A percentile compares a stretch with the other conserved stretches of the same genome.
Evolutionary conservation across 2,797 vertebrate species (phyloP).

Genomic region (Labroides dimidiatus): DNA sequence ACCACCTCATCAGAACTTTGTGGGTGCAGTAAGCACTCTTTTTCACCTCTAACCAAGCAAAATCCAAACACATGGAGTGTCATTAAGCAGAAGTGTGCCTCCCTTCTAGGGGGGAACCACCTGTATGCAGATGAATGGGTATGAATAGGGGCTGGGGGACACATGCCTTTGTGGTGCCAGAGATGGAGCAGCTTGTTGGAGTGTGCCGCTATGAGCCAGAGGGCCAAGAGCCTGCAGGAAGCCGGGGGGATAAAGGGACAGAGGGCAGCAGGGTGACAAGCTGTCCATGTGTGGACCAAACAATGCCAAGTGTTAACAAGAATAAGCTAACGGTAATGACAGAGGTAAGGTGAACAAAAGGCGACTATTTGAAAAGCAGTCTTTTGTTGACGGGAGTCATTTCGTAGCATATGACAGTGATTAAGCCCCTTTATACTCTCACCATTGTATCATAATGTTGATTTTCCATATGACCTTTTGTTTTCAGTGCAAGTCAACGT

Average conservation of each 20-base stretch:
- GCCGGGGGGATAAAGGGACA: slow-evolving; percentile 67
- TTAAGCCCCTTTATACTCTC: slow-evolving; percentile 37
- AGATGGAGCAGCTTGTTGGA: slow-evolving; percentile 81
- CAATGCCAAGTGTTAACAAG: slow-evolving; percentile 79
- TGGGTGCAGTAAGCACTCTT: neutral
- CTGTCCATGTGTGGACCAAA: slow-evolving; percentile 73
- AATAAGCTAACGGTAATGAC: slow-evolving; percentile 64
- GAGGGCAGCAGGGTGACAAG: slow-evolving; percentile 75
- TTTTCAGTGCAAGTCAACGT: neutral
- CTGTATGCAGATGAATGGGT: slow-evolving; percentile 82
- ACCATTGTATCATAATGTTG: slow-evolving; percentile 48
- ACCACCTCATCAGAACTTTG: neutral
- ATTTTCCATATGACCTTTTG: slow-evolving; percentile 55
- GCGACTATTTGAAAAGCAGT: slow-evolving; percentile 59
- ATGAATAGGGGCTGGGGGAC: slow-evolving; percentile 34
- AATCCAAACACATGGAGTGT: slow-evolving; percentile 53
- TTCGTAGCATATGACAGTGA: slow-evolving; percentile 51
- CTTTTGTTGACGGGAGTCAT: slow-evolving; percentile 57
- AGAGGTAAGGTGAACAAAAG: slow-evolving; percentile 66
- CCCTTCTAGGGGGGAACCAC: slow-evolving; percentile 64
- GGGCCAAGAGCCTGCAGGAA: slow-evolving; percentile 51
- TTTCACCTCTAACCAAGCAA: slow-evolving; percentile 4
- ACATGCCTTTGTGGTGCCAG: slow-evolving; percentile 71
- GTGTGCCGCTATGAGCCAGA: slow-evolving; percentile 78
- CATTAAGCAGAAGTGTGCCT: slow-evolving; percentile 67